Conservation (phyloP, 2,113 vertebrate genomes). For the Lophura nycthemera region DNA sequence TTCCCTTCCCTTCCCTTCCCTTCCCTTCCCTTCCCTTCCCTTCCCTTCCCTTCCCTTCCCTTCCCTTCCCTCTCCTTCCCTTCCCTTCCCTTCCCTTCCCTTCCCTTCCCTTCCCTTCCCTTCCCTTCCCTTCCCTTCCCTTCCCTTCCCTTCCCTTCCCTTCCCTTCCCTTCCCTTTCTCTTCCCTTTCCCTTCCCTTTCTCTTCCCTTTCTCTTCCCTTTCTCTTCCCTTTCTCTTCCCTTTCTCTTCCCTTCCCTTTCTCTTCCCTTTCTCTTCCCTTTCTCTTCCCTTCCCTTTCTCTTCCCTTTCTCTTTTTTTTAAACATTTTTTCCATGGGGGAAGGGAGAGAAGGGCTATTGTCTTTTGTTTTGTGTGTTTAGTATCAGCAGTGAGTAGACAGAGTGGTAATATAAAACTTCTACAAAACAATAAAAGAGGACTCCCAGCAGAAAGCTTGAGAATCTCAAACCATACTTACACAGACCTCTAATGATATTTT, state of each 20-base stretch:
- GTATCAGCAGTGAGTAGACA: conserved; percentile 29
- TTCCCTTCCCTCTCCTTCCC: background rate
- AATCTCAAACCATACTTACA: conserved; percentile 25
- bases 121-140: background rate
- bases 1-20: background rate
- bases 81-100: background rate
- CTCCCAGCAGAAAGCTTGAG: conserved; percentile 65
- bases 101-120: too few relatives aligned
- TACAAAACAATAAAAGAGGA: conserved; percentile 46
- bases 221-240: background rate
- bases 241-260: too few relatives aligned
- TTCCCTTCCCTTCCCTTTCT: background rate
- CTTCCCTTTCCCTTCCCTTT: background rate
- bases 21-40: too few relatives aligned
- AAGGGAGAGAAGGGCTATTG: background rate
- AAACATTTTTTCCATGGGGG: background rate
- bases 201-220: background rate
- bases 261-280: background rate
- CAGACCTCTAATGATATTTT: conserved; percentile 62
- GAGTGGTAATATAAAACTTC: conserved; percentile 44
- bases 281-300: background rate
- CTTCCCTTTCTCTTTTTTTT: background rate
- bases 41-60: background rate
- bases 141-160: background rate
- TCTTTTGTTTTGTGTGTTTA: conserved; percentile 42